Conservation (phyloP, 1,140 invertebrate genomes). For the Drosophila oshimai region DNA sequence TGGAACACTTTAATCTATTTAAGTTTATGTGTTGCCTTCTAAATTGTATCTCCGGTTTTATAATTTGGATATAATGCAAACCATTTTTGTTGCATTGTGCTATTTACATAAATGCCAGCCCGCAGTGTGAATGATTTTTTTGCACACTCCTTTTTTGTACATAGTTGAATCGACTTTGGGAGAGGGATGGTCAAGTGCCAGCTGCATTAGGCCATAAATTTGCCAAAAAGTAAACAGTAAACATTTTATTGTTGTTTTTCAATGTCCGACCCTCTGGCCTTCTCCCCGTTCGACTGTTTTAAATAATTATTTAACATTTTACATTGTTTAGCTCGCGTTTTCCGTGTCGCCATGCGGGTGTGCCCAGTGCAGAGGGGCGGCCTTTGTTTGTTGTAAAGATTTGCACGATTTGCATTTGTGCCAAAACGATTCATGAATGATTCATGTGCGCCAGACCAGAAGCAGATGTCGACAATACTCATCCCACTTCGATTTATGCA, state of each 20-base stretch:
- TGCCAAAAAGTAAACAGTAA: slow-evolving; percentile 72
- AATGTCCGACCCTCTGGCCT: slow-evolving; percentile 1
- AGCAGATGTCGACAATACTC: slow-evolving; percentile 69
- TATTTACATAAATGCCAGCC: slow-evolving; percentile 15
- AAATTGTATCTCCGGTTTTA: background rate
- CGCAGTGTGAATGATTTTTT: slow-evolving; percentile 16
- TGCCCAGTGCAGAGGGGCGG: background rate
- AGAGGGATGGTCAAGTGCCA: slow-evolving; percentile 23
- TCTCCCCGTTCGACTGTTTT: slow-evolving; percentile 48
- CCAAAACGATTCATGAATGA: slow-evolving; percentile 75
- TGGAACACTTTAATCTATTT: background rate
- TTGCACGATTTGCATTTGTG: slow-evolving; percentile 75
- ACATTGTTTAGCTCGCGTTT: slow-evolving; percentile 71
- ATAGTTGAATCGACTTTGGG: background rate
- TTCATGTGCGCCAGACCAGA: slow-evolving; percentile 61
- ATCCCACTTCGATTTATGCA: slow-evolving; percentile 57
- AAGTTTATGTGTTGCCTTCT: no score
- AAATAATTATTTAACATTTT: slow-evolving; percentile 79
- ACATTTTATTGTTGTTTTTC: slow-evolving; percentile 62
- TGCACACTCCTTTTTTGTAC: background rate
- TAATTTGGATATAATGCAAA: slow-evolving; percentile 9
- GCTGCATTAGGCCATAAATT: slow-evolving; percentile 73
- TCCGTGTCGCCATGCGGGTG: slow-evolving; percentile 31
- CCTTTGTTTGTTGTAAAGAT: slow-evolving; percentile 75
- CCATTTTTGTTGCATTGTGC: slow-evolving; percentile 7